Base-by-base conservation (phyloP, 2,888 invertebrate genomes). In the Trypoxylon attenuatum region DNA sequence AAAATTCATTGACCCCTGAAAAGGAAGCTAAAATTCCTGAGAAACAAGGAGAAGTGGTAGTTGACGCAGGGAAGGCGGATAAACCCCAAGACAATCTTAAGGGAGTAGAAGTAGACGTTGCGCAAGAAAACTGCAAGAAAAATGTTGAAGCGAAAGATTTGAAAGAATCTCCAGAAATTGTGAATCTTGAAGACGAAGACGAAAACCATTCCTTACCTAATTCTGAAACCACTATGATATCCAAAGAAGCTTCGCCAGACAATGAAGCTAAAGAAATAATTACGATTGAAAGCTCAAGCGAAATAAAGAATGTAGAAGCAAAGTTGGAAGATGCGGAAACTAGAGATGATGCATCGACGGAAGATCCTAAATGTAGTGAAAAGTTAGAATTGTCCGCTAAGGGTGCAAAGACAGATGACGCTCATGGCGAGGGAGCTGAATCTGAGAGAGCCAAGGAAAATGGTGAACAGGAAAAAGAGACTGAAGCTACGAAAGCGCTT, bases 311-410 rank as follows among this genome's bases (percentile, higher is more conserved):
- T 19, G 5, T 21, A 27, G 10, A 38, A 10, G n/a, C n/a, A 0
- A 50, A 46, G 25, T 15, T 19, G 18, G 57, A 59, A 52, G 63
- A 62, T 38, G 41, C 38, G 27, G 47, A 41, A 18, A 27, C 18
- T 19, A 39, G 64, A 15, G 46, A 46, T 1, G 68, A 53, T 2
- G 13, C 6, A 10, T 33, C 16, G 67, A 8, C 65, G 69, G n/a
- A 65, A 71, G 16, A 64, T 75, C 27, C 41, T 70, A 18, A 64
- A 72, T 27, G 54, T 76, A 63, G 50, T 62, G 10, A 63, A 70
- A n/a, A n/a, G n/a, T n/a, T n/a, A n/a, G n/a, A n/a, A n/a, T n/a
- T n/a, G n/a, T n/a, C n/a, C n/a, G n/a, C n/a, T n/a, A n/a, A n/a
- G n/a, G n/a, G n/a, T 6, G 71, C 67, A 25, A 22, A 39, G 5